Evolutionary conservation across 2,797 vertebrate genomes (phyloP).

Genomic region (Momotus momota): DNA sequence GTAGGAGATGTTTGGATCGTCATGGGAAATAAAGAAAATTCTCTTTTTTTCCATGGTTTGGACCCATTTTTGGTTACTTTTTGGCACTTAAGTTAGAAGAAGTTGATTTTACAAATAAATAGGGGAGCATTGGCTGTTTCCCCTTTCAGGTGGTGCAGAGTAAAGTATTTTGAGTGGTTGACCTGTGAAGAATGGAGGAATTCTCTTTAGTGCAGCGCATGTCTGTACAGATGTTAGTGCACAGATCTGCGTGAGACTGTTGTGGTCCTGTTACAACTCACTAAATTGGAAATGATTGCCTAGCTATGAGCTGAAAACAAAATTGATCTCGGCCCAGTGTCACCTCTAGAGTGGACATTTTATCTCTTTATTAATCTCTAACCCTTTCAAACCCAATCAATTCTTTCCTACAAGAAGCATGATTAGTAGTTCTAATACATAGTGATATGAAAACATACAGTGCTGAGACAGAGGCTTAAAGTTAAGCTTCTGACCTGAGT

Average conservation of each 20-base stretch:
- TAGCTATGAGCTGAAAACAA: slow-evolving; percentile 30
- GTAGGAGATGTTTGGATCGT: background rate
- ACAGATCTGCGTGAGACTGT: background rate
- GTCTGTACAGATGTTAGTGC: background rate
- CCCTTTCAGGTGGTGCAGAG: background rate
- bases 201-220: background rate
- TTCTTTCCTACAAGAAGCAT: slow-evolving; percentile 44
- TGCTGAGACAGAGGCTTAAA: background rate
- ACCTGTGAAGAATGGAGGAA: background rate
- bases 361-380: slow-evolving; percentile 72
- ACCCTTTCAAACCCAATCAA: slow-evolving; percentile 43
- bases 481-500: background rate
- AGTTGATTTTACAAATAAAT: background rate
- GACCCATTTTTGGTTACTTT: background rate
- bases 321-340: slow-evolving; percentile 62
- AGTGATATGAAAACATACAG: slow-evolving; percentile 12
- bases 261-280: background rate
- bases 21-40: background rate
- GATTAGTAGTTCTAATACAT: slow-evolving; percentile 41
- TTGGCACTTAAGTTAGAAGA: background rate
- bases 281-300: slow-evolving; percentile 7
- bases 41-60: background rate
- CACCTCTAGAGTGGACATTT: slow-evolving; percentile 43
- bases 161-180: background rate
- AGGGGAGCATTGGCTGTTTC: background rate